Evolutionary conservation across 1,140 invertebrate genomes (phyloP).

Genomic region (Saccostrea cuccullata): DNA sequence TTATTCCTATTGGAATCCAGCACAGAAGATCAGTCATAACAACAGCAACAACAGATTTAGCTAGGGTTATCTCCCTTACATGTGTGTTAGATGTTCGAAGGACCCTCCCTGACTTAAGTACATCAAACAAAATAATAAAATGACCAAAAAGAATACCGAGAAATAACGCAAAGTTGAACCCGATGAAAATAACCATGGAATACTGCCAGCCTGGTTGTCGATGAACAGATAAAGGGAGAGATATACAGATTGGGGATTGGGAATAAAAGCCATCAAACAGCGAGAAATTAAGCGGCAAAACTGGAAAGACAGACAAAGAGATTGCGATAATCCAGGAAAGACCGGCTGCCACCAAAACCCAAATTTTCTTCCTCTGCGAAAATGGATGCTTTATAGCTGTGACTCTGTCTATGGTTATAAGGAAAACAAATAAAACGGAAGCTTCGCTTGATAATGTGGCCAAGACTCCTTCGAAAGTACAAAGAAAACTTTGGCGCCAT

Average conservation of each 20-base stretch:
- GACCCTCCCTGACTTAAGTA: not conserved
- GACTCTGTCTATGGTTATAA: constrained; percentile 70
- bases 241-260: not conserved
- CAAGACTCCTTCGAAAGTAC: constrained; percentile 83
- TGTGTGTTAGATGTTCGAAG: not conserved
- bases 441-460: constrained; percentile 85
- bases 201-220: constrained; percentile 8
- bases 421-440: constrained; percentile 79
- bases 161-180: not conserved
- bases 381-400: constrained; percentile 68
- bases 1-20: constrained; percentile 17
- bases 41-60: no score
- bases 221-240: not conserved
- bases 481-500: constrained; percentile 80
- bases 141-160: constrained; percentile 20
- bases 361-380: not conserved
- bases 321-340: not conserved
- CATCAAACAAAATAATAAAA: not conserved
- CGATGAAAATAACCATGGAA: constrained; percentile 12
- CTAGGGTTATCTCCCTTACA: not conserved
- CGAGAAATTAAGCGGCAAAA: not conserved
- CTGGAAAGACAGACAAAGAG: not conserved
- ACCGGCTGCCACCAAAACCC: no score
- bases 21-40: not conserved
- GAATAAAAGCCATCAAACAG: not conserved